Conservation (phyloP, 1,140 invertebrate genomes). For the Gryllus bimaculatus region DNA sequence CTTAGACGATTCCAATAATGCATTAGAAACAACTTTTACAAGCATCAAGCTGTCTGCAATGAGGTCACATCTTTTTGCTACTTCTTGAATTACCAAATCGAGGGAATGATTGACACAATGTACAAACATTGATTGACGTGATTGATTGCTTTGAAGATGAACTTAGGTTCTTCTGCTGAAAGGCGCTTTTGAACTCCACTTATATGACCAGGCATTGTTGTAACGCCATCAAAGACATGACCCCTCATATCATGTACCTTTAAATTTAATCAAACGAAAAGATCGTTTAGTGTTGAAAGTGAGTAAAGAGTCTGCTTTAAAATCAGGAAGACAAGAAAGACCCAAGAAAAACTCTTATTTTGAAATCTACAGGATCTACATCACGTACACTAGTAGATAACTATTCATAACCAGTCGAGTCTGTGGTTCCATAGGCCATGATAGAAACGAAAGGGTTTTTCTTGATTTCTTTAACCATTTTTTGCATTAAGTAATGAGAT, state of each 20-base stretch:
- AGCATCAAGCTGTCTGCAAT: too few species aligned
- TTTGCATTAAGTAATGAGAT: neutral
- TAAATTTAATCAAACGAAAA: conserved; percentile 8
- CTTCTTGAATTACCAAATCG: too few species aligned
- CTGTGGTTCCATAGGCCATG: neutral
- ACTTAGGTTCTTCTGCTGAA: neutral
- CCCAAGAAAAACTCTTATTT: neutral
- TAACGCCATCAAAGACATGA: neutral
- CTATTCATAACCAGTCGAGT: neutral
- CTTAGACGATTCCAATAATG: too few species aligned
- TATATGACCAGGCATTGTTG: conserved; percentile 7
- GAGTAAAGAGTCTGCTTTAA: neutral
- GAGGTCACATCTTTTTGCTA: too few species aligned
- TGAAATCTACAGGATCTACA: neutral
- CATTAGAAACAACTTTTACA: too few species aligned
- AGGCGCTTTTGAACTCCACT: neutral
- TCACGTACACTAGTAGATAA: conserved; percentile 1
- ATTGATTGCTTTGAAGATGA: too few species aligned
- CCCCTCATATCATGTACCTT: neutral
- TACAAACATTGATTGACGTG: neutral
- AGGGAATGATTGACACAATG: conserved; percentile 4
- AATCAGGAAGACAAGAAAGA: neutral
- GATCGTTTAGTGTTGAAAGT: neutral
- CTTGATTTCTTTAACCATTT: neutral
- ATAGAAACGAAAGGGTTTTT: neutral